Evolutionary conservation across 2,113 vertebrate genomes (phyloP).

Genomic region (Cnemophilus loriae): DNA sequence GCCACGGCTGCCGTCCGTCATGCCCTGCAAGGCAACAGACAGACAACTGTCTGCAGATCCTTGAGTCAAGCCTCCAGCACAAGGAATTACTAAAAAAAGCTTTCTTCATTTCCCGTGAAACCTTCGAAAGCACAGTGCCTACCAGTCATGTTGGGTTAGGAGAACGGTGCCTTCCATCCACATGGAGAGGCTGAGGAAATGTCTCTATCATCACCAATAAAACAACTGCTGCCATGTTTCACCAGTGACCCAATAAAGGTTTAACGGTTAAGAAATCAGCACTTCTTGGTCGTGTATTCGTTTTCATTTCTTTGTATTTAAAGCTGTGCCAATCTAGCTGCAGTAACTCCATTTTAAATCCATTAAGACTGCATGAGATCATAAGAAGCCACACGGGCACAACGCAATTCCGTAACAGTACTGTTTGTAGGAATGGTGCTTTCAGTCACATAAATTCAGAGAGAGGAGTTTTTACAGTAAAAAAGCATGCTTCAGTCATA

Average conservation of each 20-base stretch:
- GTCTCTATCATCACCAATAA: neutral
- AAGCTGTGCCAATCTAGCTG: neutral
- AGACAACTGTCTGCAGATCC: neutral
- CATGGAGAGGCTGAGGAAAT: neutral
- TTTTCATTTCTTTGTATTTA: neutral
- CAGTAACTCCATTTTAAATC: neutral
- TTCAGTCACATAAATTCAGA: neutral
- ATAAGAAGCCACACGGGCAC: neutral
- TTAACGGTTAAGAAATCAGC: neutral
- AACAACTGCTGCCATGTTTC: neutral
- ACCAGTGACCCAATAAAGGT: neutral
- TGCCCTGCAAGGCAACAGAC: neutral
- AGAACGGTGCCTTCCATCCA: neutral
- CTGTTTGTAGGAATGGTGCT: neutral
- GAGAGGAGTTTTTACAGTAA: neutral
- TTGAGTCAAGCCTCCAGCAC: neutral
- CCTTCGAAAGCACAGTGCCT: neutral
- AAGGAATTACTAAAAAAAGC: neutral
- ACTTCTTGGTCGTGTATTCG: neutral
- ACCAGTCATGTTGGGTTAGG: neutral
- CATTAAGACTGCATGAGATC: neutral
- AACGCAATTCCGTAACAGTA: neutral
- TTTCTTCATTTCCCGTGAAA: neutral
- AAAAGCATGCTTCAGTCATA: neutral
- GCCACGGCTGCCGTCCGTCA: fast-evolving